These are phyloP conservation scores for Nemoura dubitans DNA, from an alignment of 2,888 invertebrate genomes.

Conservation along the genomic window DNA sequence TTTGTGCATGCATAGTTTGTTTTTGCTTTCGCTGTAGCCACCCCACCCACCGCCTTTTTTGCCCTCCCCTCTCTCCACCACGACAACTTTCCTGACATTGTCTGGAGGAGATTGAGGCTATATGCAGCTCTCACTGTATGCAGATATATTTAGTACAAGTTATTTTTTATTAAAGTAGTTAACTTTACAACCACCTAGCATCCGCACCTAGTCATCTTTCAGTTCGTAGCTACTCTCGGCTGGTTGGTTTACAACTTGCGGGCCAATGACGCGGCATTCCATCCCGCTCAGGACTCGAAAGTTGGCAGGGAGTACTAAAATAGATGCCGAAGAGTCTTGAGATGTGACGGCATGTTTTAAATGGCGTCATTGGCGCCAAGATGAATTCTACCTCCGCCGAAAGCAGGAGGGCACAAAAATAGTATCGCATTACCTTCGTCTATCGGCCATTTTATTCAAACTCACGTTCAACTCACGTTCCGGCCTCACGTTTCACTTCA, in stretches of 20 bases:
- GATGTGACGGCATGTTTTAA: too few relatives aligned
- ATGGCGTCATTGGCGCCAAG: not conserved
- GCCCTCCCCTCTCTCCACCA: conserved; percentile 52
- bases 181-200: conserved; percentile 2
- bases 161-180: conserved; percentile 19
- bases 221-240: not conserved
- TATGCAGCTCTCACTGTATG: conserved; percentile 25
- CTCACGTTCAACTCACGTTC: too few relatives aligned
- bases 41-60: conserved; percentile 50
- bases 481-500: too few relatives aligned
- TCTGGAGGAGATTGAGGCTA: conserved; percentile 51
- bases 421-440: conserved; percentile 7
- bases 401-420: not conserved
- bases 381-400: not conserved
- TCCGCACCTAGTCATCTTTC: conserved; percentile 15
- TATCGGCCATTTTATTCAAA: too few relatives aligned
- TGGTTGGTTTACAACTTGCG: too few relatives aligned
- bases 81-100: conserved; percentile 54
- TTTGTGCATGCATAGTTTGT: conserved; percentile 36
- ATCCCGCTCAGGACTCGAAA: too few relatives aligned
- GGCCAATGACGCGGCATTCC: too few relatives aligned
- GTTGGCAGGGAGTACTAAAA: too few relatives aligned
- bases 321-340: too few relatives aligned
- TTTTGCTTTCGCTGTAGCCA: conserved; percentile 50
- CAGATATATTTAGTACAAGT: not conserved